Percentiles rank a stretch among this genome's conserved stretches.
Conservation (phyloP, 2,888 invertebrate species). For the Caenorhabditis sinica region DNA sequence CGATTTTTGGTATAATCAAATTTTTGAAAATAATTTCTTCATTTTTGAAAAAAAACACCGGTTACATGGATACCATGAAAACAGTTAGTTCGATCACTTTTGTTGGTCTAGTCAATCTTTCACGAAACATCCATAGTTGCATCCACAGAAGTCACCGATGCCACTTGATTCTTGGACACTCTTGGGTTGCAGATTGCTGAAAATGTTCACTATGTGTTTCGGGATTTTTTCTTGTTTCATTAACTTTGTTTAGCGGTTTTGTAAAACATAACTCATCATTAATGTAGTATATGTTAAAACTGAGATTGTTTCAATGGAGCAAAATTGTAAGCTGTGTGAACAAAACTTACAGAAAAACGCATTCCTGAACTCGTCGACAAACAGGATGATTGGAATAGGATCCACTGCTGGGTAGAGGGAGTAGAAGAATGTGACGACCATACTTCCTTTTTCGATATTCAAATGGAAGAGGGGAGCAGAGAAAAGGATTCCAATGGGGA, state of each 20-base stretch:
- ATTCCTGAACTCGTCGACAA: constrained; percentile 27
- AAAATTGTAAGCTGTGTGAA: no score
- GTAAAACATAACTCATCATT: no score
- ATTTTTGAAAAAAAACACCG: neutral
- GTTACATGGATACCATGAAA: neutral
- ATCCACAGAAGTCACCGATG: constrained; percentile 25
- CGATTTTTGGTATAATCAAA: no score
- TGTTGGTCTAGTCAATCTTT: neutral
- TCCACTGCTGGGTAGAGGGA: constrained; percentile 43
- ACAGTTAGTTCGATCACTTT: no score
- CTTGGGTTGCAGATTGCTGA: constrained; percentile 6
- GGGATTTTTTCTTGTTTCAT: neutral
- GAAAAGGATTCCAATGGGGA: constrained; percentile 43
- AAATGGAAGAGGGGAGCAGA: constrained; percentile 25
- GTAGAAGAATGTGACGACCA: constrained; percentile 40
- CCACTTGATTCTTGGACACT: constrained; percentile 24
- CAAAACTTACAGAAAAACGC: constrained; percentile 18
- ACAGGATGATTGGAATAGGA: constrained; percentile 37
- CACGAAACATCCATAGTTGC: constrained; percentile 12
- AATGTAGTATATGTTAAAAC: no score
- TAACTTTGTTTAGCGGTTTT: no score
- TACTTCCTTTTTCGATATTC: constrained; percentile 25
- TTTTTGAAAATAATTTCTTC: no score
- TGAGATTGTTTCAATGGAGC: no score
- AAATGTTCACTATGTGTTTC: neutral